Conservation (phyloP, 2,113 vertebrate genomes). For the Bambusicola thoracicus region DNA sequence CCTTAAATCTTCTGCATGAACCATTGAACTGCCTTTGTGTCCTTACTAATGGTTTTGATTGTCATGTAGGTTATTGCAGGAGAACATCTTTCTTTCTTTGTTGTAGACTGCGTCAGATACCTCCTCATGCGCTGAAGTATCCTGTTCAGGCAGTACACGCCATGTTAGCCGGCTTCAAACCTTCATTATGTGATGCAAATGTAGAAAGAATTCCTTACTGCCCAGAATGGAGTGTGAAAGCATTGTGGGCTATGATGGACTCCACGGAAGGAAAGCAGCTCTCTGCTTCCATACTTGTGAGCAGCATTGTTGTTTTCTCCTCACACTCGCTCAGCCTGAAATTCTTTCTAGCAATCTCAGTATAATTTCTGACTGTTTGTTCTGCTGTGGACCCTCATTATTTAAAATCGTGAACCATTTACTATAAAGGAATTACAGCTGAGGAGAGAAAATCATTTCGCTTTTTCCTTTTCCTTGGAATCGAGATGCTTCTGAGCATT, state of each 20-base stretch:
- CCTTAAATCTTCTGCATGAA: accelerated
- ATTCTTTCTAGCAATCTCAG: neutral
- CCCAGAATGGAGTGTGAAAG: conserved; percentile 88
- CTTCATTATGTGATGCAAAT: conserved; percentile 61
- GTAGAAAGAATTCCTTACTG: conserved; percentile 83
- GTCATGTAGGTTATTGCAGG: neutral
- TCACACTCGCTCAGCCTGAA: neutral
- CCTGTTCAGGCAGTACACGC: conserved; percentile 82
- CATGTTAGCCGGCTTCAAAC: conserved; percentile 85
- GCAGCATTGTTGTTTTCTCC: neutral
- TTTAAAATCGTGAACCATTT: neutral
- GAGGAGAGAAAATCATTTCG: neutral
- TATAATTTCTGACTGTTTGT: neutral
- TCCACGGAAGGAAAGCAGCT: conserved; percentile 81
- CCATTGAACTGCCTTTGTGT: neutral
- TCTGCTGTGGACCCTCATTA: neutral
- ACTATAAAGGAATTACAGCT: neutral
- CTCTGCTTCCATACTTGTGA: conserved; percentile 82
- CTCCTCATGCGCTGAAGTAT: conserved; percentile 80
- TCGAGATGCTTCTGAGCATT: neutral
- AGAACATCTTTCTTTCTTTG: neutral
- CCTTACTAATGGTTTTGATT: neutral
- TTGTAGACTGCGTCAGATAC: conserved; percentile 86
- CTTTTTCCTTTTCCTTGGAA: neutral
- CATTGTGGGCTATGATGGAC: conserved; percentile 83